Evolutionary conservation across 2,888 invertebrate species (phyloP).

Genomic region (Tenthredo scrophulariae): DNA sequence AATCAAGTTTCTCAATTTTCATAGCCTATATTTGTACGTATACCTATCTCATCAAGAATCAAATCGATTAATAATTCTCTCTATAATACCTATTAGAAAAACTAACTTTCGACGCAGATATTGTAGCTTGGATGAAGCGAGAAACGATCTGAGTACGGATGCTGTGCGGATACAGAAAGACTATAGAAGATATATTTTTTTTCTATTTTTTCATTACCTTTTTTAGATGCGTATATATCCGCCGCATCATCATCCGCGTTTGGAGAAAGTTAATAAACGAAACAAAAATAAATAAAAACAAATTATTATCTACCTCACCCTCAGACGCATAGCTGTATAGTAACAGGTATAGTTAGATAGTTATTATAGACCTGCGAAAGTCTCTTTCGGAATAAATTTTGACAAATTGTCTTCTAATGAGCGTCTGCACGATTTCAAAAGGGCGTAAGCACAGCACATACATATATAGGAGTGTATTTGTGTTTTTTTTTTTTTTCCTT

Average conservation of each 20-base stretch:
- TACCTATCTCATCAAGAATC: not conserved
- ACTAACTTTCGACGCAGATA: not conserved
- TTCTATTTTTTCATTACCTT: not conserved
- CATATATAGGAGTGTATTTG: not conserved
- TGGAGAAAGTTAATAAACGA: constrained; percentile 23
- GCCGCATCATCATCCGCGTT: not conserved
- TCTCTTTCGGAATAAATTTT: not conserved
- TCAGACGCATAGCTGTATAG: not conserved
- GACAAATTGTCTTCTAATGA: not conserved
- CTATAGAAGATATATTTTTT: not conserved
- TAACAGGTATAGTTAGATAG: not conserved
- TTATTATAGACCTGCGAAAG: not conserved
- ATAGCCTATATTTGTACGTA: not conserved
- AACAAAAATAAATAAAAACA: not conserved
- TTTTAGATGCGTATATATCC: not conserved
- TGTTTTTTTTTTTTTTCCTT: not conserved
- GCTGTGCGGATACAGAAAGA: not conserved
- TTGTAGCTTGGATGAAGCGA: too few species aligned
- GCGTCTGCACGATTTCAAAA: not conserved
- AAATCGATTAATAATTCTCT: not conserved
- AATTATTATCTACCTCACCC: not conserved
- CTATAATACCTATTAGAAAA: not conserved
- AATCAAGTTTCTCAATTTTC: not conserved
- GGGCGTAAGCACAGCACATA: not conserved
- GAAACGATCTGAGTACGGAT: not conserved